A percentile compares a stretch with the other conserved stretches of the same genome.
phyloP scores from a whole-genome alignment of 2,113 vertebrate species.

The Climacteris rufus region DNA sequence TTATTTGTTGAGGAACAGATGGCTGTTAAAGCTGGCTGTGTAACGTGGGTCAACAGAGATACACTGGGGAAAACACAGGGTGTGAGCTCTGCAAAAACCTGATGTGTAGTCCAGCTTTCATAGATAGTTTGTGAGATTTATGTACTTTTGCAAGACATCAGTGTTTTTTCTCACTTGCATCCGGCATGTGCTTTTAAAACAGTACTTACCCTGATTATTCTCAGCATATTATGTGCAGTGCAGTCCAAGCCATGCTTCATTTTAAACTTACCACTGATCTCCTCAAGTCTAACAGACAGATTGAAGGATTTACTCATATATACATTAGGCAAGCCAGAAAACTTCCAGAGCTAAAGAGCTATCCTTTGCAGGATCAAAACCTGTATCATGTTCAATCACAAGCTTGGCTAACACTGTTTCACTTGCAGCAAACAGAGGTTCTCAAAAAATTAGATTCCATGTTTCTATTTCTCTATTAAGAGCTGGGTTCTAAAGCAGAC shows the following conservation, averaged over 20 bases:
- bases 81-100: neutral
- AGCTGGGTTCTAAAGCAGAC: slow-evolving; percentile 23
- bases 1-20: neutral
- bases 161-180: neutral
- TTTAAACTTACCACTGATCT: neutral
- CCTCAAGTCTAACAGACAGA: neutral
- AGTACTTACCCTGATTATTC: neutral
- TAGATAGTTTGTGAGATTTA: neutral
- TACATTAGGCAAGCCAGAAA: neutral
- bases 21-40: neutral
- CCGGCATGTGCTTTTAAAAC: neutral
- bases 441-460: neutral
- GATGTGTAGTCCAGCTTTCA: neutral
- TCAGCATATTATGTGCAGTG: neutral
- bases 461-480: slow-evolving; percentile 10
- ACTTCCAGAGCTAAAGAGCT: neutral
- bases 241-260: neutral
- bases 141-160: neutral
- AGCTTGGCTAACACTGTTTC: neutral
- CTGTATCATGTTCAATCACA: neutral
- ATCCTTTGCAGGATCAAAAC: neutral
- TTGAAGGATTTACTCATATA: neutral
- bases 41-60: neutral
- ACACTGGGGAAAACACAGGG: neutral
- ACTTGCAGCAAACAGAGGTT: neutral